Percentiles rank a stretch among this genome's conserved stretches.
These are phyloP conservation scores for Enteromius unitaeniatus DNA, from an alignment of 2,797 vertebrate genomes.

Conservation along the genomic window DNA sequence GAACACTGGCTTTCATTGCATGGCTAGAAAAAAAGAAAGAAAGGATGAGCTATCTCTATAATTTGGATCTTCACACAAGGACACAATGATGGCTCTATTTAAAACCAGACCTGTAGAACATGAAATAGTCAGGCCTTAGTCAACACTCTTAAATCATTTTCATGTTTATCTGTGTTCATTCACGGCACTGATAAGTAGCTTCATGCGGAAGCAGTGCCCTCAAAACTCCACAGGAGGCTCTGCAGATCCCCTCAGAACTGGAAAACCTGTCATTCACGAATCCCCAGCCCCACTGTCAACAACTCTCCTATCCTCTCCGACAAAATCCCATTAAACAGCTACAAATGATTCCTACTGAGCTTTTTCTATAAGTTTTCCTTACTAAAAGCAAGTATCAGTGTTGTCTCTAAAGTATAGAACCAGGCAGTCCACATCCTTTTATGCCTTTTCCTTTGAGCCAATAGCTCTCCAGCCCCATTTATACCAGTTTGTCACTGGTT, in stretches of 20 bases:
- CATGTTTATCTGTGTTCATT: neutral
- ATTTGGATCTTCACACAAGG: too few species aligned
- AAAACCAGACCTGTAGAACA: too few species aligned
- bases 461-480: neutral
- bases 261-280: neutral
- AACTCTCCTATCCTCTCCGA: constrained; percentile 7
- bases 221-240: neutral
- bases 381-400: neutral
- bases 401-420: neutral
- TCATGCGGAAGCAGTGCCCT: neutral
- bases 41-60: too few species aligned
- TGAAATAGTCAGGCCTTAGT: neutral
- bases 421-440: neutral
- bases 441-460: neutral
- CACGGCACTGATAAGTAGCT: neutral
- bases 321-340: constrained; percentile 42
- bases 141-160: neutral
- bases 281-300: neutral
- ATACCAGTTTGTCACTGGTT: neutral
- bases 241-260: neutral
- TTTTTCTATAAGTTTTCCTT: constrained; percentile 1
- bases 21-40: neutral
- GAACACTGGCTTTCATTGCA: too few species aligned
- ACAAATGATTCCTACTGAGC: constrained; percentile 25
- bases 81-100: too few species aligned